phyloP scores from a whole-genome alignment of 1,140 invertebrate genomes.

The Leguminivora glycinivorella region DNA sequence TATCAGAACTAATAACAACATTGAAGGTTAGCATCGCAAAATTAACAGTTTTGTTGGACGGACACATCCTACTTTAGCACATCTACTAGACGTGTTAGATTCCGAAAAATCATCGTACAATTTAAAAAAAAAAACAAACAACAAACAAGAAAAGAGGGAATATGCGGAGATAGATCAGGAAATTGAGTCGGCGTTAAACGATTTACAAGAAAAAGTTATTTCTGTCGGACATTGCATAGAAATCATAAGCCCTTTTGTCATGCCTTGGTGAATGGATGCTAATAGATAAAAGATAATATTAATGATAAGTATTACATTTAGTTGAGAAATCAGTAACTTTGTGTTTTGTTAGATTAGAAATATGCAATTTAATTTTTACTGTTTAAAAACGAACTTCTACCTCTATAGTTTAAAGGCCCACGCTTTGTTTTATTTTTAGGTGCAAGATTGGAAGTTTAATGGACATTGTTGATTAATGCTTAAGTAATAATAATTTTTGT shows the following conservation, averaged over 20 bases:
- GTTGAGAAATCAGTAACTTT: slow-evolving; percentile 10
- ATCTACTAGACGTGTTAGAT: slow-evolving; percentile 29
- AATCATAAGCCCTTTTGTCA: slow-evolving; percentile 15
- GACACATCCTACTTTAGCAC: slow-evolving; percentile 20
- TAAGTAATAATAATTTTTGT: slow-evolving; percentile 13
- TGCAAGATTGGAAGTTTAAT: too few relatives aligned
- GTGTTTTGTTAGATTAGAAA: slow-evolving; percentile 12
- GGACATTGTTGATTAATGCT: too few relatives aligned
- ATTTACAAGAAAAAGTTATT: slow-evolving; percentile 11
- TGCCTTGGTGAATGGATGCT: slow-evolving; percentile 4
- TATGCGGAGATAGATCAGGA: neutral
- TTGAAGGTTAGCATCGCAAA: slow-evolving; percentile 30
- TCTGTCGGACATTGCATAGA: slow-evolving; percentile 10
- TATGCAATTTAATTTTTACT: slow-evolving; percentile 9
- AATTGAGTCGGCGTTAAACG: neutral
- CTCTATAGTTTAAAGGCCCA: too few relatives aligned
- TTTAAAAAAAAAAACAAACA: neutral
- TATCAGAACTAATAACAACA: slow-evolving; percentile 31
- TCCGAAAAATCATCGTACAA: neutral
- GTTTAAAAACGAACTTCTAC: too few relatives aligned
- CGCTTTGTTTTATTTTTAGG: too few relatives aligned
- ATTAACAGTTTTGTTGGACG: slow-evolving; percentile 28
- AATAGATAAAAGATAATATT: slow-evolving; percentile 17
- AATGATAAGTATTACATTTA: slow-evolving; percentile 3
- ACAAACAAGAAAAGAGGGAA: neutral